These are phyloP conservation scores for Machimus atricapillus DNA, from an alignment of 2,888 invertebrate species.

Conservation along the genomic window DNA sequence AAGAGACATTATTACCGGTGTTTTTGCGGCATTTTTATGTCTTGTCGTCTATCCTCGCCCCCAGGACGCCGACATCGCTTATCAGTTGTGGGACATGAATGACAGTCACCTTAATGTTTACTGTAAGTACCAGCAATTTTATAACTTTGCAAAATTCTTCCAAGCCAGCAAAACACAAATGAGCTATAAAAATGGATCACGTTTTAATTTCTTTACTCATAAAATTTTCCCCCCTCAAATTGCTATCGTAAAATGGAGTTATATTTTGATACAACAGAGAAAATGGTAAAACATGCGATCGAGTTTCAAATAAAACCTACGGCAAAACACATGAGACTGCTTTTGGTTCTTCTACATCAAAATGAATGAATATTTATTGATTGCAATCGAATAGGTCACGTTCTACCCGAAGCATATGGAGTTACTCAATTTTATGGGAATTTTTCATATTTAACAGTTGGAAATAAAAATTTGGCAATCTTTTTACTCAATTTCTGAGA, in stretches of 20 bases:
- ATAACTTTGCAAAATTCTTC: background rate
- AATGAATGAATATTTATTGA: background rate
- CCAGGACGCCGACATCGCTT: background rate
- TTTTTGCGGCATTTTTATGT: background rate
- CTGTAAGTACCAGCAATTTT: background rate
- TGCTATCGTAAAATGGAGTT: background rate
- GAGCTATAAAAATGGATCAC: constrained; percentile 23
- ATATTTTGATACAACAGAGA: background rate
- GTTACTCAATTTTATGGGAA: background rate
- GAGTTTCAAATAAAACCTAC: background rate
- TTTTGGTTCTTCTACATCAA: background rate
- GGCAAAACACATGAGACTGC: background rate
- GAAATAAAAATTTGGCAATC: background rate
- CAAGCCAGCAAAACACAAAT: background rate
- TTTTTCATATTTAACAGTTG: background rate
- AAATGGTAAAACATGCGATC: background rate
- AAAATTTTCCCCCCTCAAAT: background rate
- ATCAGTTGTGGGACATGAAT: background rate
- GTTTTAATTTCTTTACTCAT: constrained; percentile 18
- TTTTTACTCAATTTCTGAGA: background rate
- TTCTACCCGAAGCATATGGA: background rate
- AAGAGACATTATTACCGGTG: background rate
- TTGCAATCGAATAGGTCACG: background rate
- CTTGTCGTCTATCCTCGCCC: background rate
- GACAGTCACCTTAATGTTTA: background rate